Conservation (phyloP, 2,113 vertebrate species). For the Pteruthius melanotis region DNA sequence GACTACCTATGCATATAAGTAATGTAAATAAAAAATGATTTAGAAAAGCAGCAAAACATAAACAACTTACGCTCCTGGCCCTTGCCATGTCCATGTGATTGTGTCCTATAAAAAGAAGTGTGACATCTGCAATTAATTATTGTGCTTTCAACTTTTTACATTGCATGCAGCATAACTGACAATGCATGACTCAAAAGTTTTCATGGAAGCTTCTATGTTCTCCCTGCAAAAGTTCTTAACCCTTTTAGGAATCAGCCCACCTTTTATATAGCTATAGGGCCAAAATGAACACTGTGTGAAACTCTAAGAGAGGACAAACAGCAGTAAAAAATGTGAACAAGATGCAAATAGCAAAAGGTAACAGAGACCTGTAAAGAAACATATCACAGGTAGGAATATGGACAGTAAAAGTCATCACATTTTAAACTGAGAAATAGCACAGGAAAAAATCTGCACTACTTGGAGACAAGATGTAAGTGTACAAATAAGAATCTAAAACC, state of each 20-base stretch:
- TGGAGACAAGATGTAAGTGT: accelerated
- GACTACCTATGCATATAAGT: background rate
- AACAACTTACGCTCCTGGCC: conserved; percentile 89
- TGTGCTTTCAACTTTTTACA: background rate
- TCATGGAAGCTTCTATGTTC: background rate
- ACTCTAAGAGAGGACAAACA: background rate
- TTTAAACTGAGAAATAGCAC: background rate
- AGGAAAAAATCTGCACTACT: background rate
- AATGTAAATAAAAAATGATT: background rate
- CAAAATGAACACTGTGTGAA: background rate
- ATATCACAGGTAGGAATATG: background rate
- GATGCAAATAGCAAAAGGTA: background rate
- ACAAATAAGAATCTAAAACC: background rate
- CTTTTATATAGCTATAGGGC: background rate
- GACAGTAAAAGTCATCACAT: background rate
- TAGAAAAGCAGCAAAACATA: background rate
- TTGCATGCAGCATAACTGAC: background rate
- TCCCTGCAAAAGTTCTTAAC: background rate
- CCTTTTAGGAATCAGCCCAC: background rate
- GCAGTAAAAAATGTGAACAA: background rate
- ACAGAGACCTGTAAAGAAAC: background rate
- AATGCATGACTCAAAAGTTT: background rate
- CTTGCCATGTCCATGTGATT: conserved; percentile 98
- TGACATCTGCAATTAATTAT: background rate
- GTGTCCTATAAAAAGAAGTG: conserved; percentile 79